These are phyloP conservation scores for Molossus alvarezi DNA, from an alignment of 2,797 vertebrate species.

Conservation along the genomic window DNA sequence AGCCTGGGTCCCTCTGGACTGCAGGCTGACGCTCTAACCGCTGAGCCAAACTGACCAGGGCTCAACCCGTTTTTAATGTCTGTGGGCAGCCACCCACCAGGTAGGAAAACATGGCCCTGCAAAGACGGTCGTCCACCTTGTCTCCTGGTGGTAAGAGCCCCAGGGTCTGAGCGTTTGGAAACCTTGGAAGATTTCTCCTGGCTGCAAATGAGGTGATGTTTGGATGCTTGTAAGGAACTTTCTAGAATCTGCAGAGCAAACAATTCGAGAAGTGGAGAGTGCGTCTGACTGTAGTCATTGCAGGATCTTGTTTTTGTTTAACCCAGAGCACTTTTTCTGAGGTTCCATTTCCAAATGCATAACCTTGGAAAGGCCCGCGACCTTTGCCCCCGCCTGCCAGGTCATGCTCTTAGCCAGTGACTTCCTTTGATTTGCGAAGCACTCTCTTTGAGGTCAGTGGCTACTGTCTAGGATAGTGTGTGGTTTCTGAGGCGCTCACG, in stretches of 20 bases:
- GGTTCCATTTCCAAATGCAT: not conserved
- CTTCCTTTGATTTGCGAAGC: not conserved
- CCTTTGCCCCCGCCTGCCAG: not conserved
- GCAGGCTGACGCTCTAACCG: no score
- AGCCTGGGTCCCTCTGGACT: no score
- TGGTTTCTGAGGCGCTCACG: conserved; percentile 61
- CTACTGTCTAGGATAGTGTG: conserved; percentile 29
- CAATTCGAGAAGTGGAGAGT: not conserved
- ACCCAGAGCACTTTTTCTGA: not conserved
- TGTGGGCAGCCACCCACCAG: no score
- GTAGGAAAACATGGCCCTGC: not conserved
- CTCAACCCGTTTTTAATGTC: not conserved
- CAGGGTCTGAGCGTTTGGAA: not conserved
- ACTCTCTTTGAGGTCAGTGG: not conserved
- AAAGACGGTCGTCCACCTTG: not conserved
- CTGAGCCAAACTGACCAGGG: no score
- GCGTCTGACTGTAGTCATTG: not conserved
- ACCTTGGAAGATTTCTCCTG: not conserved
- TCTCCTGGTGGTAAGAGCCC: not conserved
- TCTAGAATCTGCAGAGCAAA: conserved; percentile 9
- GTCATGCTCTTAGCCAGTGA: not conserved
- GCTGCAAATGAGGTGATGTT: not conserved
- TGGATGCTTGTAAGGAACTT: conserved; percentile 8
- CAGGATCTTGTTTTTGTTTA: conserved; percentile 2
- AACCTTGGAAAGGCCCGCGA: not conserved